Evolutionary conservation across 1,140 invertebrate species (phyloP), one percentile per base, ranked within the genome.

Genomic region (Batillaria attramentaria): DNA sequence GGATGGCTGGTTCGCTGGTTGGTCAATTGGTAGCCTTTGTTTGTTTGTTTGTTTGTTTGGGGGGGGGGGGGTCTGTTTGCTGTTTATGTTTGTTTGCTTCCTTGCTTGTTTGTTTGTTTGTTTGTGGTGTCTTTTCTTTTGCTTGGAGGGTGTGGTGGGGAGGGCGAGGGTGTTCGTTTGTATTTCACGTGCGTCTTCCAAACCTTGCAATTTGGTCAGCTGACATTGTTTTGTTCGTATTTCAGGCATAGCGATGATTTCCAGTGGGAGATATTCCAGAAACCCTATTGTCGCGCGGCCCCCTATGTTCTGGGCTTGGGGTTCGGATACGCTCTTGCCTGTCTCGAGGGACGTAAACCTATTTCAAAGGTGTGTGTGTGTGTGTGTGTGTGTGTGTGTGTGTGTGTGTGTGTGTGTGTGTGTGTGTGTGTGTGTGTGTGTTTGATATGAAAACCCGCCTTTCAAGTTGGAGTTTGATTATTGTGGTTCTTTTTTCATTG

Each of bases 251-350:
- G 16, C 20, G 42, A 65, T 0, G 57, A 65, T 60, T 82, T 72
- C 46, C 50, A 46, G 54, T 33, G 46, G 10, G 28, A 79, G 16
- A 76, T 79, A n/a, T 83, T 82, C 28, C 57, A 83, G 35, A 81
- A 77, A 33, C 92, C 93, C 8, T 93, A 92, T 77, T 89, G 88
- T 80, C 86, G 92, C 69, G 90, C 92, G 65, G 91, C 90, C 28
- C 92, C 93, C 5, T 93, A 92, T 79, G 83, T 93, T 24, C 80
- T 93, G 72, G 93, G 93, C 2, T 87, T 93, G n/a, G 37, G 90
- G n/a, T 77, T 91, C n/a, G 93, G 91, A 18, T 92, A 92, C 79
- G 33, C 90, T 35, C 77, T 92, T 10, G 87, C 42, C 24, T n/a
- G 75, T 3, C 20, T 69, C 31, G 57, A 73, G 41, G 72, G 50